Base-by-base conservation (phyloP, 1,140 invertebrate genomes). In the Megalopta genalis region DNA sequence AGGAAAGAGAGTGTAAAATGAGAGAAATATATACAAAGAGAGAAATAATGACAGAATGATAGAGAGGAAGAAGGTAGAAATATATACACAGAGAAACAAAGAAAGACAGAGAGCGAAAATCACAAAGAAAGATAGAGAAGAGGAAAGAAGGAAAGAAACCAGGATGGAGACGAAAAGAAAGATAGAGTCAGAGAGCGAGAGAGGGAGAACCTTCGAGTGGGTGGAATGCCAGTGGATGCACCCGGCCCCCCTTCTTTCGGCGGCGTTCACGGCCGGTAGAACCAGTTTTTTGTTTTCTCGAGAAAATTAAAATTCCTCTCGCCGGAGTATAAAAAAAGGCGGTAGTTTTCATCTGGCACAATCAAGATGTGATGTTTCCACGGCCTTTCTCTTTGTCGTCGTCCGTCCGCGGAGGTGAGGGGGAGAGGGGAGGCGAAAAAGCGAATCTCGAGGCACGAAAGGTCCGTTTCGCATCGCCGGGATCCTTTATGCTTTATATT, bases 261-360 rank as follows among this genome's bases (percentile, higher is more conserved):
- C 75, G 52, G 59, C 65, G 73, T 59, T 27, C 54, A 25, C 32
- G 37, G 74, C 60, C 59, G 65, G 71, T 60, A 65, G 42, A 85
- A 82, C 83, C 81, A 85, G 86, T 87, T 88, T 80, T 52, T 75
- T 81, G 80, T 86, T 86, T 86, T 86, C 66, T 68, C 63, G 75
- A 85, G 83, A 85, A 88, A 88, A 88, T 88, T 82, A 88, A 87
- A 86, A 88, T 88, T 86, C 82, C 85, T 74, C 63, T 52, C 63
- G 60, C 12, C 52, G 69, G 64, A 59, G 67, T 87, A 71, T 60
- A 85, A 86, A 88, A 84, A 82, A 84, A 78, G 60, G 74, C 81
- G 73, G 75, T 64, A 64, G 64, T 86, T 84, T 83, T 85, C 70
- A 83, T 86, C 80, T 76, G 62, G 76, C 64, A 81, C 42, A 77